Percentiles rank a stretch among this genome's conserved stretches.
Conservation (phyloP, 2,888 invertebrate species). For the Drosophila limbata region DNA sequence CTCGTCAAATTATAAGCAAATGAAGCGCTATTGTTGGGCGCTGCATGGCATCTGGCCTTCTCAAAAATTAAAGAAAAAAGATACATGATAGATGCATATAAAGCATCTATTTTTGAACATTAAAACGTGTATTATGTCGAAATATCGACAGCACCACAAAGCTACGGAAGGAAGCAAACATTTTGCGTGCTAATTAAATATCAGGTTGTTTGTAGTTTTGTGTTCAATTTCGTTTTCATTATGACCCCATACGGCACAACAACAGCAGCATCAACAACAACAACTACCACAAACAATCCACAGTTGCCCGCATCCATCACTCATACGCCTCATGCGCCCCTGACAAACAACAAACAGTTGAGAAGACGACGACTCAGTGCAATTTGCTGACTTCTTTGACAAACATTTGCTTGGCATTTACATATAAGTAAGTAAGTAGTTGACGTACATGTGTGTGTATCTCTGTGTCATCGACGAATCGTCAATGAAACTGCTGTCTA, state of each 20-base stretch:
- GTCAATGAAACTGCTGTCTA: slow-evolving; percentile 37
- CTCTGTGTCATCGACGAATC: slow-evolving; percentile 20
- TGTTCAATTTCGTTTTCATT: slow-evolving; percentile 23
- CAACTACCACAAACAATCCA: slow-evolving; percentile 9
- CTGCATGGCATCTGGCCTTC: slow-evolving; percentile 55
- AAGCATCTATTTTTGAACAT: slow-evolving; percentile 48
- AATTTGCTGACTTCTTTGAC: slow-evolving; percentile 50
- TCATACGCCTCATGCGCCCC: slow-evolving; percentile 60
- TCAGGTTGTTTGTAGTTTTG: slow-evolving; percentile 24
- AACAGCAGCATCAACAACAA: background rate
- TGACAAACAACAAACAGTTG: slow-evolving; percentile 15
- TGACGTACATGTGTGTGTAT: background rate
- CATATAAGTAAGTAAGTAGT: slow-evolving; percentile 23
- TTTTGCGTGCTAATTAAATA: slow-evolving; percentile 56
- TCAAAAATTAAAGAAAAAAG: slow-evolving; percentile 15
- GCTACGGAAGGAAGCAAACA: slow-evolving; percentile 65
- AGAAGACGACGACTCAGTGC: slow-evolving; percentile 22
- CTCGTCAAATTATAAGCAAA: slow-evolving; percentile 54
- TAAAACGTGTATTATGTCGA: slow-evolving; percentile 39
- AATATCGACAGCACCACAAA: slow-evolving; percentile 22
- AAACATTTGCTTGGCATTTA: slow-evolving; percentile 67
- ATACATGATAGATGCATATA: slow-evolving; percentile 44
- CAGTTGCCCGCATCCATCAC: slow-evolving; percentile 45
- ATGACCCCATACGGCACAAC: slow-evolving; percentile 8
- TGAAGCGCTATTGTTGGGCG: slow-evolving; percentile 63